Conservation (phyloP, 2,888 invertebrate genomes). For the Adelphocoris suturalis region DNA sequence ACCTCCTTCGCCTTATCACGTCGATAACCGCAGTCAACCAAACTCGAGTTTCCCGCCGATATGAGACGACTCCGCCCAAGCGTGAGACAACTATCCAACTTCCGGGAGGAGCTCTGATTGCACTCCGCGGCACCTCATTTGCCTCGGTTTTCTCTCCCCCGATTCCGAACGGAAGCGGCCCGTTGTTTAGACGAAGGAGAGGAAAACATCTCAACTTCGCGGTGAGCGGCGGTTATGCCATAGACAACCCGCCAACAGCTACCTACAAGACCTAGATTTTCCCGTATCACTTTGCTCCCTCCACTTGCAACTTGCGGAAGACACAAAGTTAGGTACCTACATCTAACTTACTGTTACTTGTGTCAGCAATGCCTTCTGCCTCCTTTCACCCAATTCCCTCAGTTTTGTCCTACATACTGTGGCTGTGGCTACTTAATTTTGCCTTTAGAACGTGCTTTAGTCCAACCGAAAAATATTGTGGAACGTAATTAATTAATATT, state of each 20-base stretch:
- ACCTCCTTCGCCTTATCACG: conserved; percentile 20
- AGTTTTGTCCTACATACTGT: no score
- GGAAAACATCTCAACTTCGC: not conserved
- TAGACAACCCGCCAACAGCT: not conserved
- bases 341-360: no score
- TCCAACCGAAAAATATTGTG: no score
- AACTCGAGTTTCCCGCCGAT: conserved; percentile 31
- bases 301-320: no score
- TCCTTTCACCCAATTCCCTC: no score
- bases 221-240: not conserved
- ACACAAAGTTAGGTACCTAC: no score
- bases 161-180: not conserved
- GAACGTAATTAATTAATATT: no score
- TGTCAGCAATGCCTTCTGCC: no score
- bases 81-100: conserved; percentile 26
- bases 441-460: no score
- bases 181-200: not conserved
- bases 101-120: conserved; percentile 2
- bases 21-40: conserved; percentile 37
- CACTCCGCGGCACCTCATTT: not conserved
- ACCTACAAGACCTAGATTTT: not conserved
- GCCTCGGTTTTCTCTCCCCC: not conserved
- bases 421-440: no score
- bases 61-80: not conserved
- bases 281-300: no score